A percentile compares a stretch with the other conserved stretches of the same genome.
These are phyloP conservation scores for Altica lythri DNA, from an alignment of 2,888 invertebrate species.

Conservation along the genomic window DNA sequence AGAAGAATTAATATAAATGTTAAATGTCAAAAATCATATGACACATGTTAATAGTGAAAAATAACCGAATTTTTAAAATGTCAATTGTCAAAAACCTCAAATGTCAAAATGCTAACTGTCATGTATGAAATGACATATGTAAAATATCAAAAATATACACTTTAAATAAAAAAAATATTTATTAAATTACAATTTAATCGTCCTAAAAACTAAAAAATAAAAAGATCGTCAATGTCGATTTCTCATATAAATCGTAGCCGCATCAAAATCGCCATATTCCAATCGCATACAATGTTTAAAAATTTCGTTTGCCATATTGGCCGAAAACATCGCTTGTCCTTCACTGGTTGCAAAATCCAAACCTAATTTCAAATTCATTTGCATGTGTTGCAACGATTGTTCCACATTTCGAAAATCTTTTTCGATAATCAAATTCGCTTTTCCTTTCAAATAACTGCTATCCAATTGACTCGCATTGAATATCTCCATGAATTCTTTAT, in stretches of 20 bases:
- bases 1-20: too few species aligned
- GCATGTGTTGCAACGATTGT: conserved; percentile 89
- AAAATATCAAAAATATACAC: too few species aligned
- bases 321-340: conserved; percentile 88
- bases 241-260: conserved; percentile 88
- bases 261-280: conserved; percentile 92
- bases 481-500: conserved; percentile 87
- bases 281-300: conserved; percentile 94
- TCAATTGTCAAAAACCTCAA: too few species aligned
- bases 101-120: too few species aligned
- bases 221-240: conserved; percentile 72
- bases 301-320: conserved; percentile 92
- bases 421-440: conserved; percentile 67
- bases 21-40: too few species aligned
- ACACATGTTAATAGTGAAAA: too few species aligned
- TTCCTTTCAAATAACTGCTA: conserved; percentile 78
- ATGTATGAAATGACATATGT: too few species aligned
- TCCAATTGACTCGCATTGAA: conserved; percentile 81
- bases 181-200: too few species aligned
- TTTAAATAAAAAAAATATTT: too few species aligned
- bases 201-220: conserved; percentile 2
- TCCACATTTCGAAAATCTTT: conserved; percentile 55
- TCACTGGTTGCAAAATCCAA: conserved; percentile 84
- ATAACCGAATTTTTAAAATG: too few species aligned
- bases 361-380: conserved; percentile 85